These are phyloP conservation scores for Steinernema khuongi DNA, from an alignment of 1,140 invertebrate species.

Conservation along the genomic window DNA sequence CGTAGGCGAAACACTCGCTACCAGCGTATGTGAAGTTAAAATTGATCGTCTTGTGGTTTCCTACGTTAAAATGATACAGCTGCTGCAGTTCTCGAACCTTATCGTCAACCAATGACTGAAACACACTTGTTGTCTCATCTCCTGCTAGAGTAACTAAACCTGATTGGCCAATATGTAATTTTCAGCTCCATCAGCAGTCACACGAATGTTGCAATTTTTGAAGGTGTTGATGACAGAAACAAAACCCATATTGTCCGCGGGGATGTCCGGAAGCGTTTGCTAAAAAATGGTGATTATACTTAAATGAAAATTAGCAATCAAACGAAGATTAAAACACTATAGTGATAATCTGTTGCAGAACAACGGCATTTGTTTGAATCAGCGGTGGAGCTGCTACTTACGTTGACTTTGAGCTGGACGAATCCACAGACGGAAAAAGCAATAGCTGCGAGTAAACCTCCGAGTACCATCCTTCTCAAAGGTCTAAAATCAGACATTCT, in stretches of 20 bases:
- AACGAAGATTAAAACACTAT: too few species aligned
- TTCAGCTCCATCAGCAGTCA: background rate
- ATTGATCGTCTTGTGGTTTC: background rate
- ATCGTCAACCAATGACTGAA: background rate
- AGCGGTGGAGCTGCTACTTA: too few species aligned
- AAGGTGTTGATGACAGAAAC: conserved; percentile 19
- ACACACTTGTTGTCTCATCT: background rate
- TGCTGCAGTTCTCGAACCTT: background rate
- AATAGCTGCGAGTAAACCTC: conserved; percentile 19
- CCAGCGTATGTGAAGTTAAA: conserved; percentile 10
- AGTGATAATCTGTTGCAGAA: too few species aligned
- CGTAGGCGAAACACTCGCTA: conserved; percentile 19
- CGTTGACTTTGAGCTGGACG: conserved; percentile 22
- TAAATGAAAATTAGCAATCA: too few species aligned
- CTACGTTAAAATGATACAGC: background rate
- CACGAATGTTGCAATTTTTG: conserved; percentile 1
- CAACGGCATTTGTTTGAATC: too few species aligned
- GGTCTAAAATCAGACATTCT: background rate
- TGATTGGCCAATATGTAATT: background rate
- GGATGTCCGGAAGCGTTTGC: conserved; percentile 11
- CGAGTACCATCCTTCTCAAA: conserved; percentile 15
- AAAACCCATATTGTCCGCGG: background rate
- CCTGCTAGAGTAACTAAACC: background rate
- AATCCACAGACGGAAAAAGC: conserved; percentile 23
- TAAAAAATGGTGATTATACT: too few species aligned